phyloP scores from a whole-genome alignment of 2,113 vertebrate genomes.

The Vireo altiloquus region DNA sequence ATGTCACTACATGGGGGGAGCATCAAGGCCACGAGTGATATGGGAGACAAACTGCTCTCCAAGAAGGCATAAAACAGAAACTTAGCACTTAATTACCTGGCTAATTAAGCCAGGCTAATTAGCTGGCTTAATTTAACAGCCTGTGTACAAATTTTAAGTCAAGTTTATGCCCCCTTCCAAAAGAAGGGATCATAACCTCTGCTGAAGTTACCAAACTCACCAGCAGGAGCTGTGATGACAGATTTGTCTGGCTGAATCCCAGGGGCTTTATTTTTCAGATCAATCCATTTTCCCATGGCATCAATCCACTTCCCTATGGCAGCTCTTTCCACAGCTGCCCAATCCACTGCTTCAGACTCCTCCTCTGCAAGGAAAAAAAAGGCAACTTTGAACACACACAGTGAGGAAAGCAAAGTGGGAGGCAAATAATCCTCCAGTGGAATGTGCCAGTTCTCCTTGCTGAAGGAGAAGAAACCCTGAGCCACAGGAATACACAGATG shows the following conservation, averaged over 20 bases:
- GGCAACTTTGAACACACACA: background rate
- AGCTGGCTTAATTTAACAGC: background rate
- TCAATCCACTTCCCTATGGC: background rate
- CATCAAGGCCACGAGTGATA: background rate
- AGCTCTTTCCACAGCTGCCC: background rate
- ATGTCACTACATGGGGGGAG: background rate
- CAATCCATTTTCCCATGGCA: background rate
- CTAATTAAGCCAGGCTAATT: background rate
- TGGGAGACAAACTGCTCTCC: background rate
- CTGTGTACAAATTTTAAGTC: background rate
- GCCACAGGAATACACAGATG: background rate
- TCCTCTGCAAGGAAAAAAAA: background rate
- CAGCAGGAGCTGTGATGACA: background rate
- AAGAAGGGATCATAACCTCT: background rate
- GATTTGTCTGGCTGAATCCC: background rate
- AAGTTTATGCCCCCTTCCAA: background rate
- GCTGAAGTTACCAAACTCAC: constrained; percentile 2
- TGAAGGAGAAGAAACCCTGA: background rate
- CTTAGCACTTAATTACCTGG: background rate
- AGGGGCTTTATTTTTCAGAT: background rate
- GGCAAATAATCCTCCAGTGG: background rate
- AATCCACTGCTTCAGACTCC: background rate
- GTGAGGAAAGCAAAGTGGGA: background rate
- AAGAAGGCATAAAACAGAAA: background rate
- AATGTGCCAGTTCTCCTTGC: background rate